Base-by-base conservation (phyloP, 2,888 invertebrate genomes). In the Campoplex nolae region DNA sequence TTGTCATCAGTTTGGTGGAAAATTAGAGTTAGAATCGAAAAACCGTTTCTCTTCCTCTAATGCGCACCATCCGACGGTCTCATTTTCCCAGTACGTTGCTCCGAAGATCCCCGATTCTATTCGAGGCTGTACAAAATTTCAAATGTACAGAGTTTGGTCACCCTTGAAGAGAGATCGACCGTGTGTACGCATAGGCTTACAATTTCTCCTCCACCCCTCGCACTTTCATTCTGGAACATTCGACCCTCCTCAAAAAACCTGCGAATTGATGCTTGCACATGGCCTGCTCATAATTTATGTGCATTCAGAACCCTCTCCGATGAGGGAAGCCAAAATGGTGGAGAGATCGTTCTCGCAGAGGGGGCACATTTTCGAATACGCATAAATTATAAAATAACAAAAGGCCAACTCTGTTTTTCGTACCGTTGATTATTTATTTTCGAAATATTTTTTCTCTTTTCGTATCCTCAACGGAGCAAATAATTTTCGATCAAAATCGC, bases 231-330 rank as follows among this genome's bases (percentile, higher is more conserved):
- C 13, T 58, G 9, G 58, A 58, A 58, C 28, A 58, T 58, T 58
- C 58, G 58, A 58, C 58, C 58, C 58, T 58, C 58, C 58, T 58
- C 58, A 32, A 58, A 58, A 58, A 58, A 58, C 28, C 28, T 58
- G 58, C 58, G 58, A 58, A 58, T 58, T 28, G 58, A 58, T 13
- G 58, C 58, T 56, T 58, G 58, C 58, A 58, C 58, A 58, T 58
- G 58, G 58, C 58, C 58, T 58, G 58, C 58, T 58, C 13, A 58
- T 58, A 58, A 58, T 58, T 58, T 58, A 58, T 58, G 58, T 58
- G 58, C 58, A 58, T 58, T 58, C 58, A 28, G 28, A 58, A 58
- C 58, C 58, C 58, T 58, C 58, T 28, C 28, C 11, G 58, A 28
- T 58, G 58, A 58, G 58, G 58, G 28, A 58, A 58, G 58, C 58